These are phyloP conservation scores for Taenaris catops DNA, from an alignment of 2,888 invertebrate genomes.

Conservation along the genomic window DNA sequence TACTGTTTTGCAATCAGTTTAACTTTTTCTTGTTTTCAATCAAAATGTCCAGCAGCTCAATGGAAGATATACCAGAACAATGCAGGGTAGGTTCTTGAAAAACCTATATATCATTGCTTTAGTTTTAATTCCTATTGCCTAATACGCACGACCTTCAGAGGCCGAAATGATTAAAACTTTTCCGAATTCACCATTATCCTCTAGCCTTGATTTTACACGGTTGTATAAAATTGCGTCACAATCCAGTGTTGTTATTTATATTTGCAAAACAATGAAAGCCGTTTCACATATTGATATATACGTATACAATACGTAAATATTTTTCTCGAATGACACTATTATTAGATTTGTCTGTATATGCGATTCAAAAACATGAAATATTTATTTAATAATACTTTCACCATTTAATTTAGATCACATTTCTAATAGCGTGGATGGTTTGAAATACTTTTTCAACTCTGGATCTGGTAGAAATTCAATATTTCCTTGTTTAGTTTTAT, in stretches of 20 bases:
- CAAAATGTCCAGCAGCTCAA: conserved; percentile 64
- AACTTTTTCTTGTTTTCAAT: neutral
- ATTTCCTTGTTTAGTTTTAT: too few relatives aligned
- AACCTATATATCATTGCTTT: conserved; percentile 22
- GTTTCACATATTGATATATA: too few relatives aligned
- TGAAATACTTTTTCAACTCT: too few relatives aligned
- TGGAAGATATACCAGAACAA: conserved; percentile 65
- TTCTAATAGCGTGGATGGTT: too few relatives aligned
- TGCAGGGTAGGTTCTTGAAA: conserved; percentile 29
- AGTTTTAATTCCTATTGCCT: conserved; percentile 31
- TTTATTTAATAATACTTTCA: too few relatives aligned
- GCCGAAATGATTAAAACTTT: conserved; percentile 1
- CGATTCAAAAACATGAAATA: too few relatives aligned
- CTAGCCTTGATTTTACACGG: conserved; percentile 10
- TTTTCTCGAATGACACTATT: too few relatives aligned
- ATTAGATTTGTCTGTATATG: too few relatives aligned
- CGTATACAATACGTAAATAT: too few relatives aligned
- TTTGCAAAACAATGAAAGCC: too few relatives aligned
- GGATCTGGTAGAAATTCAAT: too few relatives aligned
- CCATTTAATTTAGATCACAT: too few relatives aligned
- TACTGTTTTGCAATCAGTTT: neutral
- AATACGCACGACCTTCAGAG: conserved; percentile 19
- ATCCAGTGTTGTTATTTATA: conserved; percentile 15
- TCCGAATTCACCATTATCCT: conserved; percentile 11
- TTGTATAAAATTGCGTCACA: conserved; percentile 24